A percentile compares a stretch with the other conserved stretches of the same genome.
Evolutionary conservation across 2,797 vertebrate genomes (phyloP).

Genomic region (Lacerta viridis): DNA sequence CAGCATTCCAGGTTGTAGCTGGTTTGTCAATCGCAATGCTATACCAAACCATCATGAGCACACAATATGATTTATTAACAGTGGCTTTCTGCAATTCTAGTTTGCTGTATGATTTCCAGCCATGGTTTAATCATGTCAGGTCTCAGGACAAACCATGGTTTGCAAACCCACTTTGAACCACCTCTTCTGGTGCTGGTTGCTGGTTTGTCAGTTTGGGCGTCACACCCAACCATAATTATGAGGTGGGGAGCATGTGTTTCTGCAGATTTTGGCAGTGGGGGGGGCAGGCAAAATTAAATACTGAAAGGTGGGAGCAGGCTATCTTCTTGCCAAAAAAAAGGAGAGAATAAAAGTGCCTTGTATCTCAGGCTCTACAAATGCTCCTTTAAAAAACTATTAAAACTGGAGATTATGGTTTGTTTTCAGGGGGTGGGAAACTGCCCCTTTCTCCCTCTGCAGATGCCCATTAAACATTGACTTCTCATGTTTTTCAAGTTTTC

Average conservation of each 20-base stretch:
- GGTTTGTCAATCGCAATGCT: background rate
- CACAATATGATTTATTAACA: background rate
- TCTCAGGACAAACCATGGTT: background rate
- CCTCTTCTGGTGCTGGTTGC: background rate
- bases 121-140: background rate
- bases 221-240: background rate
- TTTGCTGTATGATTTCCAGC: background rate
- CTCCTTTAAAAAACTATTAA: too few species aligned
- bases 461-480: background rate
- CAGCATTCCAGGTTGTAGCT: background rate
- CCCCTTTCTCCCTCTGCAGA: background rate
- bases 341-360: too few species aligned
- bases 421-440: too few species aligned
- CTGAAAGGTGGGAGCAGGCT: too few species aligned
- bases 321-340: too few species aligned
- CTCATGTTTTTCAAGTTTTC: too few species aligned
- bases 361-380: too few species aligned
- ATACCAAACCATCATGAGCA: background rate
- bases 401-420: too few species aligned
- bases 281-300: too few species aligned
- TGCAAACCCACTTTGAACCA: background rate
- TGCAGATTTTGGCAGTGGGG: too few species aligned
- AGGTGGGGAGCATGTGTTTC: background rate
- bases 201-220: background rate
- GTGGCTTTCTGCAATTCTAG: background rate